Evolutionary conservation across 2,797 vertebrate species (phyloP), one percentile per base, ranked within the genome.

Genomic region (Synanceia verrucosa): DNA sequence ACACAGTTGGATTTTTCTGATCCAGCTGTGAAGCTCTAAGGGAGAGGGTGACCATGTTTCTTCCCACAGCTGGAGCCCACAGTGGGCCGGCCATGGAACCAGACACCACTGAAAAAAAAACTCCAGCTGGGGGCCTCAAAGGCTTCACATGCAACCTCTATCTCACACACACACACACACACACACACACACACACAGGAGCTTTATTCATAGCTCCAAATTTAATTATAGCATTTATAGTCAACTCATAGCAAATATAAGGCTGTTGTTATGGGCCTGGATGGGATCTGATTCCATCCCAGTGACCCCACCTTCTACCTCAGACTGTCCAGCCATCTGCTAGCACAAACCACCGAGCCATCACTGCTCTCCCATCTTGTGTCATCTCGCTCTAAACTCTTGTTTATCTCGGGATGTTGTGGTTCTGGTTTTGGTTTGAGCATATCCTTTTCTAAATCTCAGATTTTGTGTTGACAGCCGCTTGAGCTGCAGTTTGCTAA

Each of bases 241-340:
- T 47, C 78, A 87, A 76, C 75, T 67, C n/a, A 26, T 50, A 72
- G 61, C 68, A 74, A 88, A 76, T 83, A 73, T 81, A 89, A 84
- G 59, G 43, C 59, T 76, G 69, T 80, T 84, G 88, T 87, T 71
- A 81, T 83, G 68, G 29, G 3, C 67, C 64, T 39, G 46, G 73
- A 80, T 84, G 72, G 75, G 81, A 76, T 85, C 86, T 80, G 57
- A 66, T 75, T 83, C 71, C 69, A 46, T 73, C 39, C 46, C 72
- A 70, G 0, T 76, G 85, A 86, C 86, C 81, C 79, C 86, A 78
- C 86, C 86, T 87, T 83, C 76, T 61, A 70, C 81, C 81, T 85
- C 86, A 79, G 63, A 83, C 83, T 80, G 83, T 79, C 79, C 77
- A 68, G 76, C 88, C 88, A 88, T 90, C 87, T 91, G 89, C 69